Base-by-base conservation (phyloP, 1,140 invertebrate species). In the Teleopsis dalmanni region DNA sequence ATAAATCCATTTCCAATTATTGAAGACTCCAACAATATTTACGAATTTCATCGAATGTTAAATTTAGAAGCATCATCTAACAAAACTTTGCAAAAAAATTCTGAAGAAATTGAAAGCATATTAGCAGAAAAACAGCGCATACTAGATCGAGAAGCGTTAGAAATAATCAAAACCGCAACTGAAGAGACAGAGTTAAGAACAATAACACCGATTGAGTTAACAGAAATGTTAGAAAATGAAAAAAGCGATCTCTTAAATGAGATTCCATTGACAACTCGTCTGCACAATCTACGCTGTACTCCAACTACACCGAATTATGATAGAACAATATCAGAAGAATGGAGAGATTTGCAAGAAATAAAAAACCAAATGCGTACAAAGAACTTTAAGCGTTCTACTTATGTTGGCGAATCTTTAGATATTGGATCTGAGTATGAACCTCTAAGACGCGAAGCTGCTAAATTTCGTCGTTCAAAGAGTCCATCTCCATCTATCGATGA, bases 321-420 rank as follows among this genome's bases (percentile, higher is more conserved):
- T 8, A 58, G 65, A 10, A 65, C 56, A 0, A 37, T 57, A 6
- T 68, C 65, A 0, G 62, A 63, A 23, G 55, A 58, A 36, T 58
- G 59, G 13, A 41, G 53, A 3, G 62, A 68, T 9, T 47, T 68
- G 16, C 27, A 55, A 34, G 45, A 46, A 4, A 51, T 55, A 1
- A 64, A 62, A 34, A 48, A 58, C 9, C 60, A 63, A 31, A 43
- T 62, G 0, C 11, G 56, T 6, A 49, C 58, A 3, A 60, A 51
- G 3, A 62, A 57, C 8, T 69, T 69, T 10, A 68, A 65, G 50
- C 57, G 65, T 1, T 69, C 65, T 22, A 66, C 61, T 5, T 69
- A 69, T 35, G 65, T 69, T 3, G 65, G 65, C 0, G 62, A 66
- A 14, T 69, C 62, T 3, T 19, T 62, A 4, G 65, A 69, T 29